These are phyloP conservation scores for Sphaeridia pumilis DNA, from an alignment of 2,888 invertebrate genomes.

Conservation along the genomic window DNA sequence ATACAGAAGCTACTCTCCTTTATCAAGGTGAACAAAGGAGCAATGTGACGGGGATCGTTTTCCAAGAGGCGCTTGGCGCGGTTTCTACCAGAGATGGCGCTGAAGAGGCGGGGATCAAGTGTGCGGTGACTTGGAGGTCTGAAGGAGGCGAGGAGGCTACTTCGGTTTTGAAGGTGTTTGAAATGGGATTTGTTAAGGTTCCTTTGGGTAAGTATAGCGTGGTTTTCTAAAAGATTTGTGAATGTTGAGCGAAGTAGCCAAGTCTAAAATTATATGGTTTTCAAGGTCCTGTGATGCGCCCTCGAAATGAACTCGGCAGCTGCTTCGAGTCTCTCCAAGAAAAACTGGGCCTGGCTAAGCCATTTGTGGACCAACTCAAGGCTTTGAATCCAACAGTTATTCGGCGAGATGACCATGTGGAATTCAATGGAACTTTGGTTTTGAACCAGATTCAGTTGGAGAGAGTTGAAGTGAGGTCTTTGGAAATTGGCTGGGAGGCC, in stretches of 20 bases:
- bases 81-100: not conserved
- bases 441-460: conserved; percentile 5
- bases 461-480: conserved; percentile 7
- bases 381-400: conserved; percentile 14
- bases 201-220: not conserved
- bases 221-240: not conserved
- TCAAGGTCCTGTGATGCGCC: not conserved
- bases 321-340: conserved; percentile 18
- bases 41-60: not conserved
- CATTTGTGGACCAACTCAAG: conserved; percentile 6
- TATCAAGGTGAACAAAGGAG: not conserved
- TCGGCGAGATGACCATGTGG: conserved; percentile 14
- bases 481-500: conserved; percentile 14
- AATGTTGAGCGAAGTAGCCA: not conserved
- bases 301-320: conserved; percentile 14
- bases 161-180: not conserved
- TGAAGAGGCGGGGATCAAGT: not conserved
- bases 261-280: not conserved
- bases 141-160: not conserved
- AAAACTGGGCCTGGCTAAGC: conserved; percentile 14
- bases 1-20: not conserved
- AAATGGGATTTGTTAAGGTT: not conserved
- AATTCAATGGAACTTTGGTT: conserved; percentile 15
- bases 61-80: not conserved
- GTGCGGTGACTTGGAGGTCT: not conserved